A percentile compares a stretch with the other conserved stretches of the same genome.
Evolutionary conservation across 2,888 invertebrate species (phyloP).

Genomic region (Synergus gifuensis): DNA sequence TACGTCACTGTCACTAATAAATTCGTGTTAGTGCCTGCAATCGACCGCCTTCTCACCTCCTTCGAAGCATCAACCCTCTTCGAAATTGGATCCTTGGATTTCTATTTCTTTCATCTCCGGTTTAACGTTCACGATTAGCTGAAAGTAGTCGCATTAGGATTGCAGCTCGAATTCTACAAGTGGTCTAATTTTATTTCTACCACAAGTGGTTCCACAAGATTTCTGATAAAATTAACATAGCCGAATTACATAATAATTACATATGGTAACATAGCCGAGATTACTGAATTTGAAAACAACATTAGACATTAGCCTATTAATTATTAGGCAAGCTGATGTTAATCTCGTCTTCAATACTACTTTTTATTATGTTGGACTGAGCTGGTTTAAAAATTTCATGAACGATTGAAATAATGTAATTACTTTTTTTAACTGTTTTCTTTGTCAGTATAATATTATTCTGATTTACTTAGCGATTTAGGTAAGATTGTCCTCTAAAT

Average conservation of each 20-base stretch:
- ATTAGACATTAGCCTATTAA: background rate
- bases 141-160: background rate
- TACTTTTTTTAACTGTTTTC: background rate
- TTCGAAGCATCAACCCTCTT: slow-evolving; percentile 1
- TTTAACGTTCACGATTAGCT: background rate
- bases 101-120: slow-evolving; percentile 15
- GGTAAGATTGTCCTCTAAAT: slow-evolving; percentile 1
- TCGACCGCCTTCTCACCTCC: slow-evolving; percentile 43
- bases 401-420: background rate
- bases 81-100: slow-evolving; percentile 29
- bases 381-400: too few relatives aligned
- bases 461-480: background rate
- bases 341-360: too few relatives aligned
- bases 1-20: slow-evolving; percentile 53
- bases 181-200: background rate
- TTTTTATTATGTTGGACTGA: too few relatives aligned
- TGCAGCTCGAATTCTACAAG: background rate
- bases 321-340: too few relatives aligned
- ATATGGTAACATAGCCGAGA: background rate
- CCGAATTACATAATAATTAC: too few relatives aligned
- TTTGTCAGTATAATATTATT: background rate
- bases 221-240: background rate
- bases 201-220: background rate
- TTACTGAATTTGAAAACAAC: background rate
- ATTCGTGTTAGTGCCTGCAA: slow-evolving; percentile 53